Evolutionary conservation across 1,140 invertebrate genomes (phyloP), one percentile per base, ranked within the genome.

Genomic region (Philotrypesis tridentata): DNA sequence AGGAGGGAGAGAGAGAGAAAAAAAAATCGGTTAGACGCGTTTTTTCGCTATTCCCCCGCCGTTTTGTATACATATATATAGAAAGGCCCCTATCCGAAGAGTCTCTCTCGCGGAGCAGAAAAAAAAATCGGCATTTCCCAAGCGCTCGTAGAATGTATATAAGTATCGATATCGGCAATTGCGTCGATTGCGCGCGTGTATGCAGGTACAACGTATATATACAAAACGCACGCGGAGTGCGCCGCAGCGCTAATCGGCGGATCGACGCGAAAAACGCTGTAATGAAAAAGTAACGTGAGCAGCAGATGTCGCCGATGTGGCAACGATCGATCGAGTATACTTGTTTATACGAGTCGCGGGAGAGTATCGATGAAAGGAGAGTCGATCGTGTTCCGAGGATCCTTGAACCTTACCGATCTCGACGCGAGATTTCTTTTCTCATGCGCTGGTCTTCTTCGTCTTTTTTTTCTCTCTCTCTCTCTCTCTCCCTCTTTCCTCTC

Each of bases 1-100:
- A n/a, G n/a, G n/a, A n/a, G n/a, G n/a, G n/a, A n/a, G n/a, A n/a
- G n/a, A n/a, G n/a, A n/a, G n/a, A n/a, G n/a, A n/a, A n/a, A n/a
- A n/a, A n/a, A 78, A 78, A 68, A 78, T 68, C 27, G 65, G 65
- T 68, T 78, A 63, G 23, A 21, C n/a, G n/a, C n/a, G n/a, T n/a
- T n/a, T n/a, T n/a, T n/a, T n/a, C n/a, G n/a, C 27, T 27, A 27
- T 23, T 17, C n/a, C 17, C 29, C 9, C 12, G 2, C 3, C 31
- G 11, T 37, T 68, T 78, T n/a, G n/a, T n/a, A n/a, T n/a, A n/a
- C n/a, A n/a, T n/a, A n/a, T n/a, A n/a, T n/a, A n/a, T n/a, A 78
- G 75, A 78, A 78, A 78, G 75, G 37, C 68, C 21, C 40, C 23
- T 25, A 21, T 1, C 61, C 27, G 25, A 40, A 63, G 9, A 75